Conservation (phyloP, 1,140 invertebrate species). For the Tenebrio molitor region DNA sequence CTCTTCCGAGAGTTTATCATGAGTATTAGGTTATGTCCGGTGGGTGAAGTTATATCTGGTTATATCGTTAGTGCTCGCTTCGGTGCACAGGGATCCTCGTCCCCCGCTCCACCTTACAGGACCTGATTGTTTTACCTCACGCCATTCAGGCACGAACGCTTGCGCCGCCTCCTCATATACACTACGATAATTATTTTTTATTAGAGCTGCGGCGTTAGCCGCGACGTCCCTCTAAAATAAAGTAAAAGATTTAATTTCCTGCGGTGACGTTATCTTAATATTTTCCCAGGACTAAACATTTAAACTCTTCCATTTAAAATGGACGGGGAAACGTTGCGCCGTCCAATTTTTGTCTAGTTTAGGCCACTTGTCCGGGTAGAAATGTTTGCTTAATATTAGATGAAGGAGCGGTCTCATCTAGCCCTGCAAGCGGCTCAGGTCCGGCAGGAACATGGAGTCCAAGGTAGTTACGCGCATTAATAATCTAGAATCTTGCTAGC, state of each 20-base stretch:
- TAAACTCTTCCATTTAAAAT: neutral
- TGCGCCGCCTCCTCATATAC: neutral
- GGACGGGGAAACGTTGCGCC: neutral
- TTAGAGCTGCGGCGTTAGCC: neutral
- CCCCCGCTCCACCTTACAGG: neutral
- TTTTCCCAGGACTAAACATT: neutral
- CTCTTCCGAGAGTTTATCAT: constrained; percentile 52
- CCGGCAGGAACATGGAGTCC: too few species aligned
- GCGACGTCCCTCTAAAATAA: neutral
- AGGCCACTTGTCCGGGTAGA: too few species aligned
- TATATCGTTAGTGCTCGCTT: constrained; percentile 49
- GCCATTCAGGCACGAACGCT: constrained; percentile 19
- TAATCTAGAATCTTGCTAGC: too few species aligned
- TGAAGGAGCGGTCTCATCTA: too few species aligned
- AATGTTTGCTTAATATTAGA: too few species aligned
- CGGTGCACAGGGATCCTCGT: constrained; percentile 20
- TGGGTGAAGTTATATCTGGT: constrained; percentile 53
- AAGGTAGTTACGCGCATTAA: too few species aligned
- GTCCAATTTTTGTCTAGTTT: too few species aligned
- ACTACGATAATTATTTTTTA: constrained; percentile 30
- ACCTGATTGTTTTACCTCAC: constrained; percentile 37
- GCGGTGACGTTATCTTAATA: constrained; percentile 8
- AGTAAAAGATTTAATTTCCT: constrained; percentile 27
- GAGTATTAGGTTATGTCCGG: constrained; percentile 54
- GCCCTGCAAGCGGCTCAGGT: too few species aligned